Base-by-base conservation (phyloP, 53 echinoderm and acorn worm species). In the Astropecten irregularis region DNA sequence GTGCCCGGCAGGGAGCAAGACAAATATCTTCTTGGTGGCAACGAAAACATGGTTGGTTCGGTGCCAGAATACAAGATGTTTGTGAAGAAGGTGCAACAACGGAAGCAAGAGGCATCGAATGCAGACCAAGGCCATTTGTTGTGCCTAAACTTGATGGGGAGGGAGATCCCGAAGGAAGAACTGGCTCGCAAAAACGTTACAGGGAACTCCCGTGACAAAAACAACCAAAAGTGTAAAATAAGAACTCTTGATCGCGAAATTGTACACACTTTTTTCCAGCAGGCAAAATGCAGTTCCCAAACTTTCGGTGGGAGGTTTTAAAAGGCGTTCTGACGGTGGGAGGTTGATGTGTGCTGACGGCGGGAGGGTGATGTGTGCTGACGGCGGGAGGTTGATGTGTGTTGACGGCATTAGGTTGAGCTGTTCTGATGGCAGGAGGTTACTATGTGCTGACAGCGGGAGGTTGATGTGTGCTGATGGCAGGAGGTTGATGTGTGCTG, bases 21-120 rank as follows among this genome's bases (percentile, higher is more conserved):
- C 63, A 9, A 31, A 34, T 63, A 63, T 32, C 63, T 63, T 63
- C 63, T 59, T 59, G 59, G 59, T 59, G 59, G 59, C 10, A 63
- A 63, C 36, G 14, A 30, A 63, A 63, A 63, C 63, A 63, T 63
- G 63, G 63, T 63, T 63, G 32, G 34, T 25, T 63, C 14, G 10
- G 63, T 63, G 32, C 28, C 2, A 28, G 63, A 63, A 18, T 63
- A 63, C 63, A 50, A 35, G 63, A 19, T 34, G 2, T 25, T 34
- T 31, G 16, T 63, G 32, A 31, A 18, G 36, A 1, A 59, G 59
- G 59, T 59, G 23, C 22, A 59, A 7, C 59, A 59, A 27, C 21
- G 59, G 29, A 59, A 59, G n/a, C 59, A 3, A 14, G 44, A 44
- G 13, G 44, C 44, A 44, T 44, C 59, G 13, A 27, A 59, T 27